Conservation (phyloP, 1,140 invertebrate species). For the Ptiloglossa arizonensis region DNA sequence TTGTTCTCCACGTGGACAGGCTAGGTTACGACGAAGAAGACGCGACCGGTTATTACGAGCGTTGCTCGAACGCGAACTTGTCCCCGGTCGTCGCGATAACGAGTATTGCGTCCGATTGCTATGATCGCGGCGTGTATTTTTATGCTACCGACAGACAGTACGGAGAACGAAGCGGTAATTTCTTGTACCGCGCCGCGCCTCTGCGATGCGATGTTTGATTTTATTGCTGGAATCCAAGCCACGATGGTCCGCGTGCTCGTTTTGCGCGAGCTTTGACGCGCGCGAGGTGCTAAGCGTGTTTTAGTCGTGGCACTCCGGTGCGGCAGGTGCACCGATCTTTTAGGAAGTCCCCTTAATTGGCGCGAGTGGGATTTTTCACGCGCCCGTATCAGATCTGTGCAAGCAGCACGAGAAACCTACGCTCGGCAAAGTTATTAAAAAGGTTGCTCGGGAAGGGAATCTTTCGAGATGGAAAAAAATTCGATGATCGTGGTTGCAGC, state of each 20-base stretch:
- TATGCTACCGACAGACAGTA: neutral
- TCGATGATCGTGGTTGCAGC: too few relatives aligned
- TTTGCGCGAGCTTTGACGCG: neutral
- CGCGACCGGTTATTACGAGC: conserved; percentile 14
- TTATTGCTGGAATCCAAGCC: conserved; percentile 1
- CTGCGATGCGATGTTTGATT: neutral
- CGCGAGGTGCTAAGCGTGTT: neutral
- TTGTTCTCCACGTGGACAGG: neutral
- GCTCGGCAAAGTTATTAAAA: too few relatives aligned
- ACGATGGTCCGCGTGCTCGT: too few relatives aligned
- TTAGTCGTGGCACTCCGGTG: too few relatives aligned
- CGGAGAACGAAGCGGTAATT: neutral
- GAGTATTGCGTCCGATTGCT: conserved; percentile 1
- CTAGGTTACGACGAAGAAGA: neutral
- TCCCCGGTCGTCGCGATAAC: neutral
- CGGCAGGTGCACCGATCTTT: too few relatives aligned
- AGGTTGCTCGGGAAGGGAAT: too few relatives aligned
- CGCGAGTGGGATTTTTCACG: too few relatives aligned
- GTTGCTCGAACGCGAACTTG: neutral
- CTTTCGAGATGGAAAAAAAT: too few relatives aligned
- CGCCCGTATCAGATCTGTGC: too few relatives aligned
- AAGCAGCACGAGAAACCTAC: too few relatives aligned
- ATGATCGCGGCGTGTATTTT: neutral
- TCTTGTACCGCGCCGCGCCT: neutral
- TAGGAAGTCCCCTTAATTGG: too few relatives aligned